phyloP scores from a whole-genome alignment of 2,888 invertebrate species.

The Lasioglossum calceatum region DNA sequence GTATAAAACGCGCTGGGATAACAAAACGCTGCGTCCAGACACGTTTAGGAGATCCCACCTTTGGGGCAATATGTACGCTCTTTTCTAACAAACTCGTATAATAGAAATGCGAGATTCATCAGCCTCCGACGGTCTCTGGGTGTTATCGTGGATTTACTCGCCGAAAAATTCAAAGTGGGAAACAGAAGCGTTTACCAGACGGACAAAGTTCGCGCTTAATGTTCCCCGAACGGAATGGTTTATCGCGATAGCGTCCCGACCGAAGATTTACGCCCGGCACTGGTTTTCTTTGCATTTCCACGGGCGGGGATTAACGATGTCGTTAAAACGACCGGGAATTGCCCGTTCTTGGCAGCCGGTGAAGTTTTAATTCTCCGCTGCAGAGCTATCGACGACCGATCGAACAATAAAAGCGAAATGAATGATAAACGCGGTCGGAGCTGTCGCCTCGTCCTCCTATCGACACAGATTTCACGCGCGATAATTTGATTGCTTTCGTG shows the following conservation, averaged over 20 bases:
- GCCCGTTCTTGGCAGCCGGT: conserved; percentile 19
- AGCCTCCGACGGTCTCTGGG: no score
- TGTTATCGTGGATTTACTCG: not conserved
- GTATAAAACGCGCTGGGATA: no score
- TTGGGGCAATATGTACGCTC: no score
- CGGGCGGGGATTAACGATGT: conserved; percentile 43
- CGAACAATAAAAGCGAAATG: conserved; percentile 35
- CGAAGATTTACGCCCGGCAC: conserved; percentile 23
- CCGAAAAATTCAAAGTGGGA: not conserved
- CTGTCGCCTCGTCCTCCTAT: no score
- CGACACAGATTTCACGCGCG: no score
- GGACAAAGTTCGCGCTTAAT: conserved; percentile 27
- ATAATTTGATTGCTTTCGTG: no score
- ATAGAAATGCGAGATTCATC: not conserved
- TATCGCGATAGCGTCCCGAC: conserved; percentile 32
- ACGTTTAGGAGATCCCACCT: no score
- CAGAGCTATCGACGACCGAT: conserved; percentile 22
- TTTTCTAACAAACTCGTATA: not conserved
- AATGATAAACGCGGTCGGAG: conserved; percentile 30
- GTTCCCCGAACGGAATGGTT: conserved; percentile 27
- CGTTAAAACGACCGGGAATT: conserved; percentile 37
- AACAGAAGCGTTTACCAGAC: not conserved
- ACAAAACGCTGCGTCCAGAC: no score
- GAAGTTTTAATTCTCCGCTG: conserved; percentile 35
- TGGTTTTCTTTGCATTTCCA: conserved; percentile 34